phyloP scores from a whole-genome alignment of 2,797 vertebrate genomes.

The Rhodeus uyekii region DNA sequence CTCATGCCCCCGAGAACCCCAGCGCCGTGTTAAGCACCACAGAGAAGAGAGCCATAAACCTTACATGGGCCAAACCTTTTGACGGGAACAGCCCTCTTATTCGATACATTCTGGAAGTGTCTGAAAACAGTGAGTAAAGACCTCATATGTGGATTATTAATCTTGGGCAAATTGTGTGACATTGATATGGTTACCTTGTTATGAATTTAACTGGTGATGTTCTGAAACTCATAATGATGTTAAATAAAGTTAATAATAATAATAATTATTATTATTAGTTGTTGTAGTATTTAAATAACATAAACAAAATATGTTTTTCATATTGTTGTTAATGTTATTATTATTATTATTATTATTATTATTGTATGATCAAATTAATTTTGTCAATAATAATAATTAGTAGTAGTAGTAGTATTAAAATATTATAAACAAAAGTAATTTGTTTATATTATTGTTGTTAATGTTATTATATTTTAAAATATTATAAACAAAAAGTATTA shows the following conservation, averaged over 20 bases:
- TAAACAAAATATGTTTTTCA: neutral
- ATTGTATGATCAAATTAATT: neutral
- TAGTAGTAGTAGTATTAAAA: neutral
- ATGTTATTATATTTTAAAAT: too few species aligned
- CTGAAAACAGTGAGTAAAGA: constrained; percentile 91
- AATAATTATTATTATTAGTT: neutral
- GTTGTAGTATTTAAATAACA: neutral
- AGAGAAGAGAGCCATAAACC: constrained; percentile 90
- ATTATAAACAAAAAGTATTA: too few species aligned
- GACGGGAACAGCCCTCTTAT: constrained; percentile 95
- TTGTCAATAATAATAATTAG: neutral
- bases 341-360: neutral
- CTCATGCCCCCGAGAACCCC: constrained; percentile 90
- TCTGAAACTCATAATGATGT: neutral
- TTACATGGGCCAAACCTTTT: constrained; percentile 93
- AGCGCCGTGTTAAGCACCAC: constrained; percentile 78
- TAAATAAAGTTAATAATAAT: neutral
- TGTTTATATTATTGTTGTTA: too few species aligned
- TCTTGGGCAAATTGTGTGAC: neutral
- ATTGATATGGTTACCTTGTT: neutral
- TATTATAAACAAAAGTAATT: neutral
- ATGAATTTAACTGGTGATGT: neutral
- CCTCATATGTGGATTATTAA: neutral
- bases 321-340: too few species aligned
- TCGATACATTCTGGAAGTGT: constrained; percentile 92